Evolutionary conservation across 2,797 vertebrate species (phyloP).

Genomic region (Hephaestus fuliginosus): DNA sequence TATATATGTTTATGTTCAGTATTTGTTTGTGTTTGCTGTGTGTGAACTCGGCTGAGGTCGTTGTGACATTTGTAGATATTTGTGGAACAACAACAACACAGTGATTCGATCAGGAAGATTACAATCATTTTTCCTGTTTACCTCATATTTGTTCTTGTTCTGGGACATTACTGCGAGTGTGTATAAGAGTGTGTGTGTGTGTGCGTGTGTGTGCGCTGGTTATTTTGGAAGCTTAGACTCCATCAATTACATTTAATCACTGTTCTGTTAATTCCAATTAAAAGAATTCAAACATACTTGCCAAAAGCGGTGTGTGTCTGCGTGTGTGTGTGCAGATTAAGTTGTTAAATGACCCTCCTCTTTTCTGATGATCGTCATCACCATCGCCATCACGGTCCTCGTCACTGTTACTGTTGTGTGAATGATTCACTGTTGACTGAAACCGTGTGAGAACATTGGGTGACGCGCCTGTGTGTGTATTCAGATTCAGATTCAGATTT

Average conservation of each 20-base stretch:
- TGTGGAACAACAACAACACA: not conserved
- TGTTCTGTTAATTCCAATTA: slow-evolving; percentile 14
- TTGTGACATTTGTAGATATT: not conserved
- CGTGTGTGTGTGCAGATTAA: not conserved
- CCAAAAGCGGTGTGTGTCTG: slow-evolving; percentile 13
- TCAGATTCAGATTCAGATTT: too few species aligned
- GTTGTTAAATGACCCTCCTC: slow-evolving; percentile 31
- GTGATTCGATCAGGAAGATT: slow-evolving; percentile 11
- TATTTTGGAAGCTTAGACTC: slow-evolving; percentile 1
- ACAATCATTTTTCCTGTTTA: not conserved
- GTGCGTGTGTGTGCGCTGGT: not conserved
- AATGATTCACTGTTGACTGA: slow-evolving; percentile 30
- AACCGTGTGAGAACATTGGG: slow-evolving; percentile 20
- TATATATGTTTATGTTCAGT: too few species aligned
- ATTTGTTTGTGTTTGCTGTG: not conserved
- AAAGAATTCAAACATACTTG: slow-evolving; percentile 11
- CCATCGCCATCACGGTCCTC: slow-evolving; percentile 17
- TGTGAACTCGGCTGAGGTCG: not conserved
- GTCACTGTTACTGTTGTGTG: not conserved
- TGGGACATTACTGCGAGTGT: not conserved
- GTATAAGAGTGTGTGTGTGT: not conserved
- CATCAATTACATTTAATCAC: slow-evolving; percentile 20
- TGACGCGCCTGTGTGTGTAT: slow-evolving; percentile 5
- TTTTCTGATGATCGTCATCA: slow-evolving; percentile 25
- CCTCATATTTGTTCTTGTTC: not conserved